Conservation (phyloP, 2,888 invertebrate species). For the Molorchus minor region DNA sequence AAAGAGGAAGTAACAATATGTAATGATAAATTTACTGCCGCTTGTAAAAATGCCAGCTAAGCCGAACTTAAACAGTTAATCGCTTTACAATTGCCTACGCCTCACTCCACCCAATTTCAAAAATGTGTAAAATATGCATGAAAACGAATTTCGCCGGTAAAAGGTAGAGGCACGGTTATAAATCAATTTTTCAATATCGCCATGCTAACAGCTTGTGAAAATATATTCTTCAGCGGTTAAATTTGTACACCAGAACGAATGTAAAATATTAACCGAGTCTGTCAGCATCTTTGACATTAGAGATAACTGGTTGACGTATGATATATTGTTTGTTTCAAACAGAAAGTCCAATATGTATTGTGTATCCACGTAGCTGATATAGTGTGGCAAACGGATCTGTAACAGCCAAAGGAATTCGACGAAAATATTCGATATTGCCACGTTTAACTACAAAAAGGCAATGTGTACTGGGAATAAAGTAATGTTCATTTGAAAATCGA, state of each 20-base stretch:
- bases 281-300: slow-evolving; percentile 5
- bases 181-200: slow-evolving; percentile 49
- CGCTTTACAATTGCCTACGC: slow-evolving; percentile 34
- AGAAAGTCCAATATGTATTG: too few species aligned
- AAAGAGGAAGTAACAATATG: neutral
- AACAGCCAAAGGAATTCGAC: too few species aligned
- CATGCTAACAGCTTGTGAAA: slow-evolving; percentile 49
- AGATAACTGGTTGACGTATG: neutral
- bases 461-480: too few species aligned
- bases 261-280: slow-evolving; percentile 19
- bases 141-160: slow-evolving; percentile 48
- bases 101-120: slow-evolving; percentile 35
- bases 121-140: slow-evolving; percentile 52
- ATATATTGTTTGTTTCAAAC: neutral
- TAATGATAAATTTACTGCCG: slow-evolving; percentile 20
- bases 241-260: slow-evolving; percentile 15
- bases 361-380: too few species aligned
- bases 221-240: slow-evolving; percentile 39
- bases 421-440: too few species aligned
- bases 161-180: slow-evolving; percentile 41
- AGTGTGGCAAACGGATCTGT: too few species aligned
- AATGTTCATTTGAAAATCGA: too few species aligned
- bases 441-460: too few species aligned
- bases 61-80: slow-evolving; percentile 30
- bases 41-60: slow-evolving; percentile 14